Conservation (phyloP, 2,888 invertebrate species). For the Drosophila rubida region DNA sequence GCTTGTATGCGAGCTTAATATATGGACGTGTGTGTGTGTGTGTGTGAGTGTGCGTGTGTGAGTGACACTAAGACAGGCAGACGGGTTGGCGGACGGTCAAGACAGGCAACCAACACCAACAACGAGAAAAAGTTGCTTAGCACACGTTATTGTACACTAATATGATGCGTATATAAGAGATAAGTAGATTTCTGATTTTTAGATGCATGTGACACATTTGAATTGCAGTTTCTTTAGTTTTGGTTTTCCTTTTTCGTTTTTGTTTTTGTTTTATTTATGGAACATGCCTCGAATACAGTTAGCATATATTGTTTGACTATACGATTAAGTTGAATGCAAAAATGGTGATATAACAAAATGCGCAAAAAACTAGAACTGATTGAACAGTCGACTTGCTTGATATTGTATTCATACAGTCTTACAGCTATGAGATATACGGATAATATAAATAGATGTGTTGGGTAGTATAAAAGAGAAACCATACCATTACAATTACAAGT, state of each 20-base stretch:
- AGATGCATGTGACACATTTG: constrained; percentile 55
- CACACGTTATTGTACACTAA: constrained; percentile 32
- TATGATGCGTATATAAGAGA: background rate
- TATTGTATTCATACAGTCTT: constrained; percentile 42
- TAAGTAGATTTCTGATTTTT: constrained; percentile 39
- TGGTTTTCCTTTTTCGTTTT: constrained; percentile 14
- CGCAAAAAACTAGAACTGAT: constrained; percentile 52
- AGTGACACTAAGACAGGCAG: constrained; percentile 57
- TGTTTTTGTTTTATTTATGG: constrained; percentile 25
- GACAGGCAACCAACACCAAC: constrained; percentile 65
- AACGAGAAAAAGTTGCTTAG: constrained; percentile 53
- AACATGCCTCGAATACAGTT: constrained; percentile 69
- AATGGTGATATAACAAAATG: constrained; percentile 56
- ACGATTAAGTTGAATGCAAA: constrained; percentile 25
- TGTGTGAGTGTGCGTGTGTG: constrained; percentile 6
- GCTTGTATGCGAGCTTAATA: constrained; percentile 15
- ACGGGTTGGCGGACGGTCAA: constrained; percentile 33
- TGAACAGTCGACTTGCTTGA: constrained; percentile 26
- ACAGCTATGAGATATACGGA: constrained; percentile 23
- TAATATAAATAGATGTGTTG: constrained; percentile 21
- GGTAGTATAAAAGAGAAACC: constrained; percentile 30
- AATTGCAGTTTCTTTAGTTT: constrained; percentile 45
- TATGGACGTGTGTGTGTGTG: background rate
- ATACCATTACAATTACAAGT: constrained; percentile 51
- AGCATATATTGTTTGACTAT: constrained; percentile 42